These are phyloP conservation scores for Puffinus mauretanicus DNA, from an alignment of 2,113 vertebrate species.

Conservation along the genomic window DNA sequence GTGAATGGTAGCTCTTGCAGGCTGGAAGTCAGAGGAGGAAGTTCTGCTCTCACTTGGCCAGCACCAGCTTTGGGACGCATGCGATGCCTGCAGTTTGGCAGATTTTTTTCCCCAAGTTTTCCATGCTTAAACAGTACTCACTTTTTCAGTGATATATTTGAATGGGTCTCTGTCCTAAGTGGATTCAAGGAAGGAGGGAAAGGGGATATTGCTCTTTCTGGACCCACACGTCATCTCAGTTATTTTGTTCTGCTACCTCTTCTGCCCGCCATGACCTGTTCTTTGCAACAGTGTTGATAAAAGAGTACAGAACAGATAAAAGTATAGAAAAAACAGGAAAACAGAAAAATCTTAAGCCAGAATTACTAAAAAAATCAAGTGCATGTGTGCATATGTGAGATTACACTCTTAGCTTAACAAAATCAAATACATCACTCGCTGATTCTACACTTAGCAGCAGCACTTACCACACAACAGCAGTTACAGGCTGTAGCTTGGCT, in stretches of 20 bases:
- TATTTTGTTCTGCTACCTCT: not conserved
- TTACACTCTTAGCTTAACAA: no score
- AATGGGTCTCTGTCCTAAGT: fast-evolving
- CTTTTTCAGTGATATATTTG: not conserved
- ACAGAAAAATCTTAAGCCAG: not conserved
- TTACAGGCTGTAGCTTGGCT: not conserved
- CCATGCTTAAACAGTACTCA: not conserved
- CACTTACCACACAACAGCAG: fast-evolving
- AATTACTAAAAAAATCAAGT: not conserved
- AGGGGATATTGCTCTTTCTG: not conserved
- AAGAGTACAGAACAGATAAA: not conserved
- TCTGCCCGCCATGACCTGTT: not conserved
- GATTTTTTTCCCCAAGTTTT: not conserved
- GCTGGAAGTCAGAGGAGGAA: not conserved
- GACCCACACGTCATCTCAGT: not conserved
- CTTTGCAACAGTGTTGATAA: not conserved
- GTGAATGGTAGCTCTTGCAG: not conserved
- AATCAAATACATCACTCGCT: fast-evolving
- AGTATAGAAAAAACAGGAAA: not conserved
- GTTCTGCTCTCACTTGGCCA: not conserved
- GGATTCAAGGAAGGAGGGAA: not conserved
- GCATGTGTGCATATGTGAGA: fast-evolving
- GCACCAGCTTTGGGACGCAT: fast-evolving
- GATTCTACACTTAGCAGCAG: no score
- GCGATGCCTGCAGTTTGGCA: not conserved